Base-by-base conservation (phyloP, 2,113 vertebrate species). In the Callionymus lyra region DNA sequence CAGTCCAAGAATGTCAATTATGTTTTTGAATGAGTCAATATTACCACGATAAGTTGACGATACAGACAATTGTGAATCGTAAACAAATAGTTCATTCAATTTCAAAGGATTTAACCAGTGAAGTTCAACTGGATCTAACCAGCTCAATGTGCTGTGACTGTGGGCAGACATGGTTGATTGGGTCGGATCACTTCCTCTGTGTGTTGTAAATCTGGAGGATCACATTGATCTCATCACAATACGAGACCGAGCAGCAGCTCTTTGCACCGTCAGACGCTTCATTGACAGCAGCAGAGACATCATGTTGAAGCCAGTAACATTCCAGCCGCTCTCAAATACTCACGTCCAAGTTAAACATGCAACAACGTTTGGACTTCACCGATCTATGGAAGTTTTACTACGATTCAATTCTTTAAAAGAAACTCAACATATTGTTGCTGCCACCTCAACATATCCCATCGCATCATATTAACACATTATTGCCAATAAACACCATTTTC, bases 211-310 rank as follows among this genome's bases (percentile, higher is more conserved):
- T 71, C 77, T 68, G 34, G 48, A 53, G 60, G 63, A 64, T 72
- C 63, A 70, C 43, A 51, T 58, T 76, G 65, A 78, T 64, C 68
- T 78, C 68, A 15, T 53, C 61, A 72, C 63, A 81, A 78, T 67
- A 61, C 74, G 49, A 60, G 52, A 47, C 46, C 17, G 63, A 52
- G 56, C 47, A 65, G 35, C 21, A 33, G 43, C 48, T 61, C 54
- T 16, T 53, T 44, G 47, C 49, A 17, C 51, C 53, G 65, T 67
- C 70, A 68, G 60, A 32, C 57, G 42, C 27, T 56, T 61, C 70
- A 78, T 72, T 62, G 38, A 60, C 59, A 70, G 43, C 41, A 64
- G 59, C 49, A 76, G 46, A 68, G 65, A 45, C 49, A 76, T 74
- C 63, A 53, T 13, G 14, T 44, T 65, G 65, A 65, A 64, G 53